Percentiles rank a stretch among this genome's conserved stretches.
Evolutionary conservation across 1,140 invertebrate genomes (phyloP).

Genomic region (Pogonognathellus flavescens): DNA sequence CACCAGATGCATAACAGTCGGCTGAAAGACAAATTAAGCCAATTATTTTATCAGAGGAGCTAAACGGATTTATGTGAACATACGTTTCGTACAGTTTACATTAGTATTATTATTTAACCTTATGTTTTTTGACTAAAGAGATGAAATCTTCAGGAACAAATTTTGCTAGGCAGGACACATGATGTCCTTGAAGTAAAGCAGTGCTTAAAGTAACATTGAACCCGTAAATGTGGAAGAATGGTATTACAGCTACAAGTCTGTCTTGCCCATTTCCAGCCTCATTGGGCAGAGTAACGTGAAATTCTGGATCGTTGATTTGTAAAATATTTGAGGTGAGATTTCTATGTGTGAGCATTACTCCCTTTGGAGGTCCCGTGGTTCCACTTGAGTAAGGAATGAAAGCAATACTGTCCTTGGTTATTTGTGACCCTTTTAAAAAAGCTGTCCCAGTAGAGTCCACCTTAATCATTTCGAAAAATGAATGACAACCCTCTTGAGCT

Average conservation of each 20-base stretch:
- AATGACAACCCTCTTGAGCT: conserved; percentile 53
- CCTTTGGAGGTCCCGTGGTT: conserved; percentile 81
- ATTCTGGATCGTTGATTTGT: conserved; percentile 38
- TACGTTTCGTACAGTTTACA: not conserved
- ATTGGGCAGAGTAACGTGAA: not conserved
- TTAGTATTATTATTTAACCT: conserved; percentile 70
- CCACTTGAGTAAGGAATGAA: conserved; percentile 59
- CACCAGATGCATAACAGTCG: conserved; percentile 76
- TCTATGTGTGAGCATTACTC: conserved; percentile 82
- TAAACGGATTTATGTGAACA: not conserved
- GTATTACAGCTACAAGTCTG: conserved; percentile 56
- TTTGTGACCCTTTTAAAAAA: conserved; percentile 54
- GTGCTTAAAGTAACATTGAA: conserved; percentile 65
- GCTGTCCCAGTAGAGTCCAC: conserved; percentile 26
- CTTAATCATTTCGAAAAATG: conserved; percentile 63
- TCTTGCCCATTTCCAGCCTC: conserved; percentile 49
- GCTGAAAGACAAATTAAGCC: conserved; percentile 70
- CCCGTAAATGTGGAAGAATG: conserved; percentile 62
- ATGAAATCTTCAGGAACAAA: conserved; percentile 81
- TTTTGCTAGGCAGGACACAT: conserved; percentile 80
- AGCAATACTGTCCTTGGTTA: conserved; percentile 7
- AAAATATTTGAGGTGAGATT: conserved; percentile 54
- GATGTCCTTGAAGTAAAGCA: conserved; percentile 70
- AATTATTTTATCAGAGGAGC: not conserved
- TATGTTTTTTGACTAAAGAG: conserved; percentile 76